Conservation (phyloP, 2,888 invertebrate species). For the Stramonita haemastoma region DNA sequence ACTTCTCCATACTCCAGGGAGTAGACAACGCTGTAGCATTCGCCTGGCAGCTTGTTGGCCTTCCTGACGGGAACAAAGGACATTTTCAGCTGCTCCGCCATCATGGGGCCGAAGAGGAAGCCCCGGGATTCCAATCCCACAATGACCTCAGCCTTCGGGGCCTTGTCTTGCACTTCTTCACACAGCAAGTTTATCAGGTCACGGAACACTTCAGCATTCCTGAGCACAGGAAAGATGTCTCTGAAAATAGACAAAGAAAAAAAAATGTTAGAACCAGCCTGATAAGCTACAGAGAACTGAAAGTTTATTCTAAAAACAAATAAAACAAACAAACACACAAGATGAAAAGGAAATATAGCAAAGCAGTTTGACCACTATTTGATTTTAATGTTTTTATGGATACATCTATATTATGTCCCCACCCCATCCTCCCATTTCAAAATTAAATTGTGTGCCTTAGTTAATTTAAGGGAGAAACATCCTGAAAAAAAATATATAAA, state of each 20-base stretch:
- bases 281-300: too few species aligned
- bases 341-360: too few species aligned
- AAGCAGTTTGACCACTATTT: too few species aligned
- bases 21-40: constrained; percentile 84
- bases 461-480: too few species aligned
- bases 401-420: too few species aligned
- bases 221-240: constrained; percentile 93
- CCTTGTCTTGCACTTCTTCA: constrained; percentile 81
- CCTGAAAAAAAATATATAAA: too few species aligned
- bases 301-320: too few species aligned
- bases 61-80: constrained; percentile 95
- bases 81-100: constrained; percentile 88
- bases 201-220: constrained; percentile 84
- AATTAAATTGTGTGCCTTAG: too few species aligned
- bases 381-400: too few species aligned
- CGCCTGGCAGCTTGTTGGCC: constrained; percentile 96
- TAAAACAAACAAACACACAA: too few species aligned
- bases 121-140: constrained; percentile 95
- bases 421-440: too few species aligned
- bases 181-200: constrained; percentile 86
- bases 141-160: constrained; percentile 85
- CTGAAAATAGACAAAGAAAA: constrained; percentile 82
- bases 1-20: constrained; percentile 91
- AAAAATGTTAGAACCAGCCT: too few species aligned
- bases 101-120: constrained; percentile 91